These are phyloP conservation scores for Silvanus unidentatus DNA, from an alignment of 2,888 invertebrate genomes.

Conservation along the genomic window DNA sequence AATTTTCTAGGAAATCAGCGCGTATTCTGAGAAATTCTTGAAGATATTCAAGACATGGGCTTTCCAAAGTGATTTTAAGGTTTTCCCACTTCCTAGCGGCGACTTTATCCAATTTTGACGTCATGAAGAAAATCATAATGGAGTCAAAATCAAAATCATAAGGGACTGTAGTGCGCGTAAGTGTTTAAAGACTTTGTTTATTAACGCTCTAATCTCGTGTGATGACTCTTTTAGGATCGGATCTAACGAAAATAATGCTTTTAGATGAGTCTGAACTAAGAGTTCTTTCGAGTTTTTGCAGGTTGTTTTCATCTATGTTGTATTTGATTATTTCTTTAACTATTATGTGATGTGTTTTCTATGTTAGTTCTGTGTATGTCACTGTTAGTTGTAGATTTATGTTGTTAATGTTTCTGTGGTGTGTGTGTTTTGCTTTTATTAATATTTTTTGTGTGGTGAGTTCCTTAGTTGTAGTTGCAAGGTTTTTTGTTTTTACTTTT, in stretches of 20 bases:
- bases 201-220: background rate
- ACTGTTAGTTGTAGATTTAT: no score
- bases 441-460: no score
- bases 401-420: no score
- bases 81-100: slow-evolving; percentile 7
- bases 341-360: no score
- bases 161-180: slow-evolving; percentile 2
- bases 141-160: background rate
- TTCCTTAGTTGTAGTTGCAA: no score
- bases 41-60: background rate
- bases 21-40: background rate
- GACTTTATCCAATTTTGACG: slow-evolving; percentile 5
- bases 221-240: no score
- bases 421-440: no score
- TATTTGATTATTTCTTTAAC: no score
- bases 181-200: background rate
- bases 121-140: slow-evolving; percentile 3
- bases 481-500: no score
- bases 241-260: background rate
- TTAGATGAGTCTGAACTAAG: background rate
- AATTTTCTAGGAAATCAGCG: background rate
- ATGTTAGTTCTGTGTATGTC: no score
- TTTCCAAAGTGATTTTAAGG: background rate
- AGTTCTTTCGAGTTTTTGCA: no score
- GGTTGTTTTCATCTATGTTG: no score